Evolutionary conservation across 2,113 vertebrate genomes (phyloP).

Genomic region (Cygnus buccinator): DNA sequence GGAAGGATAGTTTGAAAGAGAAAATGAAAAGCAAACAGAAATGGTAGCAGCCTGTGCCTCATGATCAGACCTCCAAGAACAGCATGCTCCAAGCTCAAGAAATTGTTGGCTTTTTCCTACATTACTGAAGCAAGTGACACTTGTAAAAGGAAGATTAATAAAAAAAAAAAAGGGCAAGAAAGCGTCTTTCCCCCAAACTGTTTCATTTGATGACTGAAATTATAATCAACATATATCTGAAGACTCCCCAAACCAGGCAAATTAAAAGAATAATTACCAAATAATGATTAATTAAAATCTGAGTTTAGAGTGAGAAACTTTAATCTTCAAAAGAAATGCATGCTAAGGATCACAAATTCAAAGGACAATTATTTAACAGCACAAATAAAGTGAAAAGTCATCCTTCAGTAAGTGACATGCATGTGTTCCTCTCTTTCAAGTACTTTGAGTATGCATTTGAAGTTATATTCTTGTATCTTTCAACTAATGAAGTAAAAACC

Average conservation of each 20-base stretch:
- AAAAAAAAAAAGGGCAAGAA: background rate
- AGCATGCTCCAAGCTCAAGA: background rate
- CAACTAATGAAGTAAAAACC: background rate
- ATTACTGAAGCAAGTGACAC: background rate
- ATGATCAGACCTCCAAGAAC: rapidly evolving
- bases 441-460: background rate
- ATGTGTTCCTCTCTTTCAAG: background rate
- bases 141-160: background rate
- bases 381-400: background rate
- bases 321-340: background rate
- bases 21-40: background rate
- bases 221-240: background rate
- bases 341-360: background rate
- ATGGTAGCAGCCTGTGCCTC: background rate
- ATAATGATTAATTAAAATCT: background rate
- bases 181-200: background rate
- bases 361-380: background rate
- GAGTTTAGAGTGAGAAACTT: background rate
- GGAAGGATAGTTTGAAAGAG: background rate
- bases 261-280: background rate
- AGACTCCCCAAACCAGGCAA: background rate
- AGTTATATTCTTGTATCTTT: background rate
- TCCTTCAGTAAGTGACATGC: background rate
- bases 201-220: background rate
- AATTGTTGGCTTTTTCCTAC: background rate